Conservation (phyloP, 2,113 vertebrate genomes). For the Gadus chalcogrammus region DNA sequence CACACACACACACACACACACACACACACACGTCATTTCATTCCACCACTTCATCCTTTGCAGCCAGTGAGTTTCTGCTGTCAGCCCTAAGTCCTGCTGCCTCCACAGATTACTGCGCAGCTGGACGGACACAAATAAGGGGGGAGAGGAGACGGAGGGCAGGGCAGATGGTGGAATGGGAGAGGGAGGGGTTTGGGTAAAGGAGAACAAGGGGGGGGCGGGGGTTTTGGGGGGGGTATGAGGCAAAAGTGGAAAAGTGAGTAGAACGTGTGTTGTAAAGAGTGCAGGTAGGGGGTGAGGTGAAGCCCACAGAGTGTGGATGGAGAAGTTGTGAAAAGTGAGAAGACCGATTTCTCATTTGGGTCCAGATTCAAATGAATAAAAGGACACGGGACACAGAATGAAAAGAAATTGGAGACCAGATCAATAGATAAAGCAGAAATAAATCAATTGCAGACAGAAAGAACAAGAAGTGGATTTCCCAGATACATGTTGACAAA, state of each 20-base stretch:
- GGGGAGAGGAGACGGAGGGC: constrained; percentile 6
- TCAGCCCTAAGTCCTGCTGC: constrained; percentile 64
- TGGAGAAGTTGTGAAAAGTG: neutral
- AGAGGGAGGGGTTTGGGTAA: constrained; percentile 12
- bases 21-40: constrained; percentile 56
- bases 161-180: constrained; percentile 29
- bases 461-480: too few relatives aligned
- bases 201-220: neutral
- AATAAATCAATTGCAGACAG: too few relatives aligned
- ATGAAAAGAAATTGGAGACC: neutral
- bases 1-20: constrained; percentile 38
- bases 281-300: neutral
- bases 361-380: neutral
- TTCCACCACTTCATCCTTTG: constrained; percentile 64
- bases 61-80: constrained; percentile 31
- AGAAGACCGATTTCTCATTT: neutral
- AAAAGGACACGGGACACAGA: neutral
- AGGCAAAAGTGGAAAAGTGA: neutral
- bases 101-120: constrained; percentile 61
- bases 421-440: too few relatives aligned
- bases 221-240: neutral
- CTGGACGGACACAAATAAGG: constrained; percentile 51
- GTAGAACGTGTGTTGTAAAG: neutral
- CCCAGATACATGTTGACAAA: too few relatives aligned
- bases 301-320: neutral